These are phyloP conservation scores for Pantherophis alleghaniensis DNA, from an alignment of 2,797 vertebrate species.

Conservation along the genomic window DNA sequence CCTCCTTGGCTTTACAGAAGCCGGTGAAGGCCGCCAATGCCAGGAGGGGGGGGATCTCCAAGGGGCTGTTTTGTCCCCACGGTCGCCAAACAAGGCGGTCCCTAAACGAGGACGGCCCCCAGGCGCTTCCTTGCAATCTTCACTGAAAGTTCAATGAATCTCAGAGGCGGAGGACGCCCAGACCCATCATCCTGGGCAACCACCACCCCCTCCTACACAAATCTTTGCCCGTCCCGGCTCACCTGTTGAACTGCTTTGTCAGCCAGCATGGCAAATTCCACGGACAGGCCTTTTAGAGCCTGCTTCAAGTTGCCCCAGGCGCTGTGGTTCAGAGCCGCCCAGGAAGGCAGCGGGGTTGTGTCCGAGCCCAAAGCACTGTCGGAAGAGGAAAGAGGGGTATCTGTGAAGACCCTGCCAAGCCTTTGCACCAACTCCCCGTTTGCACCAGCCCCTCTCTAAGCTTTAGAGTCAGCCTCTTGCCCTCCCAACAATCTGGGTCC, in stretches of 20 bases:
- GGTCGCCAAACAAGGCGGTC: neutral
- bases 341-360: slow-evolving; percentile 81
- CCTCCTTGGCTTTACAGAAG: neutral
- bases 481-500: no score
- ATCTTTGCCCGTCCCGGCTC: slow-evolving; percentile 14
- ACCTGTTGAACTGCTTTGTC: slow-evolving; percentile 96
- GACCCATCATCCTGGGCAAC: neutral
- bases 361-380: slow-evolving; percentile 88
- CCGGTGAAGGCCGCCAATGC: neutral
- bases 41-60: neutral
- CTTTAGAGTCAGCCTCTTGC: no score
- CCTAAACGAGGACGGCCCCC: neutral
- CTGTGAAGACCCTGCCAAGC: neutral
- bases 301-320: slow-evolving; percentile 88
- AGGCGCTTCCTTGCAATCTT: neutral
- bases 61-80: neutral
- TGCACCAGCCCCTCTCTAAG: neutral
- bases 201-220: no score
- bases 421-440: neutral
- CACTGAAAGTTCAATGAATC: neutral
- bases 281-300: slow-evolving; percentile 90
- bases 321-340: slow-evolving; percentile 82
- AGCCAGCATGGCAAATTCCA: slow-evolving; percentile 89
- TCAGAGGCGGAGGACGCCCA: neutral
- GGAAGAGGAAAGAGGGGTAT: neutral